A percentile compares a stretch with the other conserved stretches of the same genome.
Conservation (phyloP, 1,140 invertebrate species). For the Babylonia areolata region DNA sequence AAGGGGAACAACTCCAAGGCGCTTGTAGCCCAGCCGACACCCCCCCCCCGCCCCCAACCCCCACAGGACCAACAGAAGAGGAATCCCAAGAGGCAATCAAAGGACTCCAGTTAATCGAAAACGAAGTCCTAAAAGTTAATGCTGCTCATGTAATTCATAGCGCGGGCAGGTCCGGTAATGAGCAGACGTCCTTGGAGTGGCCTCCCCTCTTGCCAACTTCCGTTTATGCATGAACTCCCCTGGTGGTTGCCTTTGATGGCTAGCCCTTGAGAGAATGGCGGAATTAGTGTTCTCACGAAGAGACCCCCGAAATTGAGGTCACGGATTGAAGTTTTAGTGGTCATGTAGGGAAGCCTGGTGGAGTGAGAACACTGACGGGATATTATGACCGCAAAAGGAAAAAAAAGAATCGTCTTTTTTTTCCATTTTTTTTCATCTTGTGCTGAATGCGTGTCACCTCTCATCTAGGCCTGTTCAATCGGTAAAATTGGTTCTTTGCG, state of each 20-base stretch:
- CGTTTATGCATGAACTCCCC: background rate
- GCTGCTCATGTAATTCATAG: conserved; percentile 18
- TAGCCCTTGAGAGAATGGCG: background rate
- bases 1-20: background rate
- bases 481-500: too few species aligned
- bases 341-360: too few species aligned
- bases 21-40: background rate
- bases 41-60: background rate
- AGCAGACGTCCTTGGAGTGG: conserved; percentile 6
- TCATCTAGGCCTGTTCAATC: too few species aligned
- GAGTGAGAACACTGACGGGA: too few species aligned
- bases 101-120: conserved; percentile 10
- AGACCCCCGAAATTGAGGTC: background rate
- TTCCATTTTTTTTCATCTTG: background rate
- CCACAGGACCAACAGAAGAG: background rate
- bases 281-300: background rate
- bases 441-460: background rate
- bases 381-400: too few species aligned
- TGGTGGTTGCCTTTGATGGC: background rate
- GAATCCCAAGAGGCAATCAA: conserved; percentile 15
- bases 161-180: background rate
- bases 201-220: background rate
- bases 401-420: too few species aligned
- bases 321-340: too few species aligned
- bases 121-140: conserved; percentile 20